Percentiles rank a stretch among this genome's conserved stretches.
These are phyloP conservation scores for Hermaeophaga mercurialis DNA, from an alignment of 2,888 invertebrate genomes.

Conservation along the genomic window DNA sequence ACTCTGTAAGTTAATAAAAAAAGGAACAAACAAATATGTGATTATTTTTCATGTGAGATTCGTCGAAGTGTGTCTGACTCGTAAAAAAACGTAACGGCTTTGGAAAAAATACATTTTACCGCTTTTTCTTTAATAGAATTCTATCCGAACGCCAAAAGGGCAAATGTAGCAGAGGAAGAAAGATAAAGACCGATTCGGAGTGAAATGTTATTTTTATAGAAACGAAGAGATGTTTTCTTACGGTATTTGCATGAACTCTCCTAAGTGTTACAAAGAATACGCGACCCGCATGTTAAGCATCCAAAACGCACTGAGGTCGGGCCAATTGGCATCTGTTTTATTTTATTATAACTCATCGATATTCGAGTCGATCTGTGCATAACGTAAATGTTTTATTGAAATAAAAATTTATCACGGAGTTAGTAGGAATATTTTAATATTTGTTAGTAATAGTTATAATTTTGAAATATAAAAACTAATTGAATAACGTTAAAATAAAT, in stretches of 20 bases:
- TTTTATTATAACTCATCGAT: no score
- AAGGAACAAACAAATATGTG: not conserved
- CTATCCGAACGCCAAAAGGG: not conserved
- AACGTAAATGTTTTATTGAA: no score
- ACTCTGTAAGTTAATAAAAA: no score
- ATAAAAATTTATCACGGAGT: no score
- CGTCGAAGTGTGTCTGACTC: not conserved
- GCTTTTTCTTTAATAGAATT: not conserved
- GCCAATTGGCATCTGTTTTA: not conserved
- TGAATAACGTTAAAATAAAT: no score
- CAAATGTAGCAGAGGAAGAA: constrained; percentile 1
- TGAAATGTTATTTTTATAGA: constrained; percentile 12
- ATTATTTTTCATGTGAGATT: not conserved
- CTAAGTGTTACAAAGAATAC: not conserved
- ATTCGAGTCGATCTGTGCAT: no score
- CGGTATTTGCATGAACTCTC: constrained; percentile 4
- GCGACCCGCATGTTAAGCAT: not conserved
- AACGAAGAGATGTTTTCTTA: constrained; percentile 1
- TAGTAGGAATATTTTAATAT: no score
- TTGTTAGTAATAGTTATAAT: no score
- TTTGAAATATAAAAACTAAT: no score
- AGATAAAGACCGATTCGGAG: constrained; percentile 2
- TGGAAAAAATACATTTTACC: not conserved
- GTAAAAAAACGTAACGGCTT: not conserved
- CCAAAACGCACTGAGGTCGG: not conserved